Percentiles rank a stretch among this genome's conserved stretches.
Evolutionary conservation across 2,888 invertebrate genomes (phyloP).

Genomic region (Dexiosoma caninum): DNA sequence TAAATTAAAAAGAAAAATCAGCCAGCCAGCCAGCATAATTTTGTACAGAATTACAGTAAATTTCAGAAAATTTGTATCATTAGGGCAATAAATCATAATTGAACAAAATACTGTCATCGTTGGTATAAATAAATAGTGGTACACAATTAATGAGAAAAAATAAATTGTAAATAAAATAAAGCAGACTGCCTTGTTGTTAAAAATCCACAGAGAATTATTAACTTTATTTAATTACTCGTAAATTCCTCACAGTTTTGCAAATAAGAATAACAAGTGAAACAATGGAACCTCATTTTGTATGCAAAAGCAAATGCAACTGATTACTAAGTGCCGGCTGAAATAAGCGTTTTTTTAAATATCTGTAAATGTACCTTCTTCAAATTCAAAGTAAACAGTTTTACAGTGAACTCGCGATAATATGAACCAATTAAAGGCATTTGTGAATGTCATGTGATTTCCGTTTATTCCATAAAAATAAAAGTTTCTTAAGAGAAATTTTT

Average conservation of each 20-base stretch:
- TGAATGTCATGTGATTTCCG: too few species aligned
- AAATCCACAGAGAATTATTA: not conserved
- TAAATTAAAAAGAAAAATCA: not conserved
- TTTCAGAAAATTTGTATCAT: not conserved
- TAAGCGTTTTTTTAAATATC: not conserved
- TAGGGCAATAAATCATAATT: not conserved
- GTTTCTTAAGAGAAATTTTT: conserved; percentile 8
- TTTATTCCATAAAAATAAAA: too few species aligned
- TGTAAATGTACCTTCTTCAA: too few species aligned
- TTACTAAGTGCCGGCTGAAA: not conserved
- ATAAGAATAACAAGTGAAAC: not conserved
- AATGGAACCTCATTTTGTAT: conserved; percentile 13
- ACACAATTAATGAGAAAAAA: conserved; percentile 21
- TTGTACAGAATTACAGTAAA: not conserved
- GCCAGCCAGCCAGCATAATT: not conserved
- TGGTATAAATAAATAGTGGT: not conserved
- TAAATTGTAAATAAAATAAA: not conserved
- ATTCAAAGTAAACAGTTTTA: too few species aligned
- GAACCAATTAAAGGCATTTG: too few species aligned
- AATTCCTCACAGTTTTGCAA: not conserved
- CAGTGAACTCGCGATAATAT: too few species aligned
- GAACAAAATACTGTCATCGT: not conserved
- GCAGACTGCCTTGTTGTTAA: too few species aligned
- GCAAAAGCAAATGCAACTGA: conserved; percentile 4
- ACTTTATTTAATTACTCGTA: conserved; percentile 10